These are phyloP conservation scores for Takifugu rubripes DNA, from an alignment of 2,797 vertebrate genomes.

Conservation along the genomic window DNA sequence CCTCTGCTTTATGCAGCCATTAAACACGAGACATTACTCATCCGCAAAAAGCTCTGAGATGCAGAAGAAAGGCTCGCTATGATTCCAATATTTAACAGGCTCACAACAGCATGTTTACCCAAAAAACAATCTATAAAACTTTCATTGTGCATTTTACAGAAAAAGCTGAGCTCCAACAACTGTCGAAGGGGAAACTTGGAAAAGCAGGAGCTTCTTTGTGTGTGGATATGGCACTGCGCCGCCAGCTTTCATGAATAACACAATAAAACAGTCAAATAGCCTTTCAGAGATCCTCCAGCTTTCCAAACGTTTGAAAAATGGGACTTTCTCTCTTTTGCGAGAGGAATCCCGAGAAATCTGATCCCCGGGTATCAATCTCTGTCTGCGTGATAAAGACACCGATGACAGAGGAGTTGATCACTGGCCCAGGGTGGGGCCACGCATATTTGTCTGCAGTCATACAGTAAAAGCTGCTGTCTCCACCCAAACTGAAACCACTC, in stretches of 20 bases:
- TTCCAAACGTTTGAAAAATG: slow-evolving; percentile 61
- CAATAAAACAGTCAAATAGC: slow-evolving; percentile 53
- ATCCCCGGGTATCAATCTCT: slow-evolving; percentile 72
- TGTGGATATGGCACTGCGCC: slow-evolving; percentile 25
- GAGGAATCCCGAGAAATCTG: slow-evolving; percentile 61
- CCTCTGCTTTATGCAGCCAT: slow-evolving; percentile 12
- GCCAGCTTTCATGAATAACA: slow-evolving; percentile 60
- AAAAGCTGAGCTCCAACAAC: slow-evolving; percentile 41
- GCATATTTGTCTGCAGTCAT: slow-evolving; percentile 77
- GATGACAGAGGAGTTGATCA: slow-evolving; percentile 74
- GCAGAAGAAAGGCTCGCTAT: slow-evolving; percentile 29
- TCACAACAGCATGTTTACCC: slow-evolving; percentile 27
- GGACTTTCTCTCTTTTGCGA: slow-evolving; percentile 45
- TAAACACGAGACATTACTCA: slow-evolving; percentile 46
- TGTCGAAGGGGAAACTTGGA: slow-evolving; percentile 37
- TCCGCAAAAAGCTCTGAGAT: slow-evolving; percentile 29
- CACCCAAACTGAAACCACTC: slow-evolving; percentile 74
- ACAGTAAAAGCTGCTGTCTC: slow-evolving; percentile 74
- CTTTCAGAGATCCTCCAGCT: slow-evolving; percentile 35
- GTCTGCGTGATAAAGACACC: slow-evolving; percentile 71
- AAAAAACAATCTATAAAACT: slow-evolving; percentile 31
- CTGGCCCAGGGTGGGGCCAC: slow-evolving; percentile 68
- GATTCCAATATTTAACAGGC: slow-evolving; percentile 28
- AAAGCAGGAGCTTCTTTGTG: slow-evolving; percentile 45
- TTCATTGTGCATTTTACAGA: slow-evolving; percentile 44